Evolutionary conservation across 2,888 invertebrate species (phyloP), one percentile per base, ranked within the genome.

Genomic region (Troides oblongomaculatus): DNA sequence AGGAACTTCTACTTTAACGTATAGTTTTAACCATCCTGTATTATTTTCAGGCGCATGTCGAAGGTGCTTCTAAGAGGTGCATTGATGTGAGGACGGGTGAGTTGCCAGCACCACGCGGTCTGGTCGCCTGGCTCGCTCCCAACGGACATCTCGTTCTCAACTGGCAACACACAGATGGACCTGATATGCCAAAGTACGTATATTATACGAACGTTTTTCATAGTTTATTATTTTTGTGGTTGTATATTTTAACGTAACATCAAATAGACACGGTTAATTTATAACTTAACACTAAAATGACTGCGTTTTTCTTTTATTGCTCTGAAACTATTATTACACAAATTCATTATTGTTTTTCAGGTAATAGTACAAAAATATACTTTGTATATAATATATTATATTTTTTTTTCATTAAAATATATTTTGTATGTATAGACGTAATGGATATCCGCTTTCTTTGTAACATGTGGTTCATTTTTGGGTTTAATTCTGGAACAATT

Each of bases 91-190:
- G 82, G 62, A 95, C 95, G 8, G 94, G 94, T 1, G 83, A 88
- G 10, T 86, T 97, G 67, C 89, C 93, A 58, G 88, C 95, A 8
- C 97, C 96, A 0, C 91, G 93, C 75, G 95, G 94, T 76, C 87
- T 96, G 30, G 90, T 93, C 60, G 94, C 95, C 30, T 88, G 93
- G 77, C 87, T 93, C 21, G 90, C 94, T 71, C 89, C 90, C 25
- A 94, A 94, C 83, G 95, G 95, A 6, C 94, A 94, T 77, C 94
- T 94, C 79, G 86, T 95, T 74, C 89, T 96, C 50, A 93, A 92
- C 79, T 97, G 97, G 96, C 89, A 94, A 71, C 93, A 94, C 72
- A 82, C 87, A 4, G 84, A 86, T 30, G 73, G 82, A 88, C 23
- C 78, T 81, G 10, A 79, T 67, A 21, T 74, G 65, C 64, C 70